Conservation (phyloP, 2,797 vertebrate species). For the Cheirogaleus major region DNA sequence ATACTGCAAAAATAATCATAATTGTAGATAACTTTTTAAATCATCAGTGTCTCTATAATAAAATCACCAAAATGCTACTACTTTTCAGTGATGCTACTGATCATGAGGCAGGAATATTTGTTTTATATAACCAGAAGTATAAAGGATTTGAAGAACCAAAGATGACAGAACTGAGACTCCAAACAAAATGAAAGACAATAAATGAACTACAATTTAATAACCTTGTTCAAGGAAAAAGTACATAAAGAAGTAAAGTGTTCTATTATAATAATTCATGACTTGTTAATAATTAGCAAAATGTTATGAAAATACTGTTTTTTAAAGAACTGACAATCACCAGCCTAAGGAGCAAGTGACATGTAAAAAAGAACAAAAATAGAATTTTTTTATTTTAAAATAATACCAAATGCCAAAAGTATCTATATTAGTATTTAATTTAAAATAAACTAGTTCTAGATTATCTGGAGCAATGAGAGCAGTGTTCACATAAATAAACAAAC, state of each 20-base stretch:
- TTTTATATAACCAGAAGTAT: slow-evolving; percentile 34
- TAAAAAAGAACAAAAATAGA: slow-evolving; percentile 21
- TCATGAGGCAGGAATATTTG: neutral
- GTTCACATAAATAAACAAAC: slow-evolving; percentile 37
- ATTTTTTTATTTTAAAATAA: slow-evolving; percentile 50
- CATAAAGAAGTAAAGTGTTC: neutral
- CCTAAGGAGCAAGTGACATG: neutral
- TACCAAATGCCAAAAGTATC: slow-evolving; percentile 2
- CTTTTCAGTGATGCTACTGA: slow-evolving; percentile 6
- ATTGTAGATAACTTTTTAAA: neutral
- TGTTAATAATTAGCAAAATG: slow-evolving; percentile 45
- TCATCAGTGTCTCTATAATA: slow-evolving; percentile 17
- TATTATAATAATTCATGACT: slow-evolving; percentile 37
- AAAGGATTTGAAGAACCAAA: slow-evolving; percentile 39
- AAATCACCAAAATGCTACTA: slow-evolving; percentile 35
- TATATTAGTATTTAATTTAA: slow-evolving; percentile 51
- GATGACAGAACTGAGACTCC: neutral
- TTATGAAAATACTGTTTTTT: slow-evolving; percentile 45
- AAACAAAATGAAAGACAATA: slow-evolving; percentile 36
- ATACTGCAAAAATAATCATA: slow-evolving; percentile 51
- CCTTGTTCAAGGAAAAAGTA: slow-evolving; percentile 38
- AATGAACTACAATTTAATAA: slow-evolving; percentile 45
- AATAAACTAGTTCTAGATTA: slow-evolving; percentile 36
- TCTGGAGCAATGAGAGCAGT: slow-evolving; percentile 40
- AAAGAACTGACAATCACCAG: neutral